These are phyloP conservation scores for Canis aureus DNA, from an alignment of 2,113 vertebrate genomes.

Conservation along the genomic window DNA sequence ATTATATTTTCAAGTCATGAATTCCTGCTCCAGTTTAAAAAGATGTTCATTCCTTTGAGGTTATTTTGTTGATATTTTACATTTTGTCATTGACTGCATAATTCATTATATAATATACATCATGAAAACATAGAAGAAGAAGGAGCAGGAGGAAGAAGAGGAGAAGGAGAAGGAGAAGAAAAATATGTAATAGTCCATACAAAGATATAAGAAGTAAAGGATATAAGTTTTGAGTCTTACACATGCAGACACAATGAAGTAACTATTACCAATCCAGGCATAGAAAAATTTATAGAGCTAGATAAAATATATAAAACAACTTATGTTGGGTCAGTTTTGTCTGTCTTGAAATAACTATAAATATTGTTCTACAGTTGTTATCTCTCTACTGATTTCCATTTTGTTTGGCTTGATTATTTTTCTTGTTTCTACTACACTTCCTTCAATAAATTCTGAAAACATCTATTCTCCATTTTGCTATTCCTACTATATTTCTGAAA, in stretches of 20 bases:
- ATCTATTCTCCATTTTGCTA: neutral
- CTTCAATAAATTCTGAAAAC: neutral
- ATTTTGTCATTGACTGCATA: neutral
- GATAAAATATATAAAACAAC: neutral
- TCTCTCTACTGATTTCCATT: neutral
- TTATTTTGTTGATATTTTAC: neutral
- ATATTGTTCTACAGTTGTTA: neutral
- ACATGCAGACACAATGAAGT: neutral
- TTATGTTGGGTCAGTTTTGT: neutral
- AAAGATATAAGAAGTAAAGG: neutral
- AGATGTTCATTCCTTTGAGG: neutral
- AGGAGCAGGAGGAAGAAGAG: neutral
- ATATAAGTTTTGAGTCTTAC: neutral
- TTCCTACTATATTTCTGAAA: neutral
- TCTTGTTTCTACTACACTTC: neutral
- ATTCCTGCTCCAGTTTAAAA: neutral
- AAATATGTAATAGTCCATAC: neutral
- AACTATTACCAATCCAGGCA: neutral
- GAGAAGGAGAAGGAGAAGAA: neutral
- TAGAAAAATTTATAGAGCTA: neutral
- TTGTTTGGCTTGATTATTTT: neutral
- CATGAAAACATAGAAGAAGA: neutral
- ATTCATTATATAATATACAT: neutral
- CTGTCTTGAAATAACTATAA: neutral
- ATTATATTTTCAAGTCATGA: neutral